A percentile compares a stretch with the other conserved stretches of the same genome.
Evolutionary conservation across 2,113 vertebrate species (phyloP).

Genomic region (Phaetusa simplex): DNA sequence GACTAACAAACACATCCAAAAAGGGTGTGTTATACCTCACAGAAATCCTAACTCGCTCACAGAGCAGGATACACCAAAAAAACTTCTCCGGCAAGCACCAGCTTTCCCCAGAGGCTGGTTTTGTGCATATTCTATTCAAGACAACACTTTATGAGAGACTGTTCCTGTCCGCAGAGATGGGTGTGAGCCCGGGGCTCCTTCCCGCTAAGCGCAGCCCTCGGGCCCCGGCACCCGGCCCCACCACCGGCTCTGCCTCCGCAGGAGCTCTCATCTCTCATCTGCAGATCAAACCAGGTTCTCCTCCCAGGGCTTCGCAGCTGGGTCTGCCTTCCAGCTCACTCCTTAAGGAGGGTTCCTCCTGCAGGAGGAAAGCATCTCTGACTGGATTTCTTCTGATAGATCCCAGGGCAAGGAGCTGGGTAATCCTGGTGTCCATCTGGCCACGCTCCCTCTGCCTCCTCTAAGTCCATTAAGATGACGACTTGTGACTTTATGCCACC

Average conservation of each 20-base stretch:
- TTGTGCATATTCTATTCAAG: not conserved
- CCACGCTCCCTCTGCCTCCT: not conserved
- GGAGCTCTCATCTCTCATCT: not conserved
- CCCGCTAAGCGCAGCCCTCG: fast-evolving
- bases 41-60: not conserved
- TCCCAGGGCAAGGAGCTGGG: not conserved
- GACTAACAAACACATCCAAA: conserved; percentile 47
- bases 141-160: not conserved
- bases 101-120: conserved; percentile 13
- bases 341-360: not conserved
- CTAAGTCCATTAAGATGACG: fast-evolving
- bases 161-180: not conserved
- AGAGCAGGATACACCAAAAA: conserved; percentile 19
- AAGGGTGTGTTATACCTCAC: not conserved
- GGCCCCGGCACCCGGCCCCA: not conserved
- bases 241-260: not conserved
- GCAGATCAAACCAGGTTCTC: not conserved
- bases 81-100: not conserved
- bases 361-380: not conserved
- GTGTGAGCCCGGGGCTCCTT: not conserved
- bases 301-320: not conserved
- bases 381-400: not conserved
- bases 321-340: not conserved
- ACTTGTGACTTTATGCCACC: not conserved
- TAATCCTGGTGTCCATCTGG: not conserved